Evolutionary conservation across 2,113 vertebrate genomes (phyloP).

Genomic region (Pterophyllum scalare): DNA sequence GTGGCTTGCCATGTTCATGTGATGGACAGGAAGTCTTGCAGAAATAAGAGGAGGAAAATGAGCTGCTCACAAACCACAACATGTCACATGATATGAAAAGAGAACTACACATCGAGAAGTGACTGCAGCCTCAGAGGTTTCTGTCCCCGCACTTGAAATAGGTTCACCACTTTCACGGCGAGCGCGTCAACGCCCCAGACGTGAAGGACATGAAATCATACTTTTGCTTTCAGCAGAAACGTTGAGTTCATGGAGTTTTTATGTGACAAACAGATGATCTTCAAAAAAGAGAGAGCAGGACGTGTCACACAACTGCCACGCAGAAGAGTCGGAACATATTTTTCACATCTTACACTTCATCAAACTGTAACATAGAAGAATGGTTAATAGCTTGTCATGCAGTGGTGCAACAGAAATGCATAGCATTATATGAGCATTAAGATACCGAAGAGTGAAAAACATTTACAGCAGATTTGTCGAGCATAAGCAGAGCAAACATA

Average conservation of each 20-base stretch:
- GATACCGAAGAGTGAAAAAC: not conserved
- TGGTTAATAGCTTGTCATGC: not conserved
- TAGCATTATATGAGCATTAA: not conserved
- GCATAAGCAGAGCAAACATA: constrained; percentile 19
- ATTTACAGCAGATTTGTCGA: constrained; percentile 52
- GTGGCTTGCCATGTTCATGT: constrained; percentile 54
- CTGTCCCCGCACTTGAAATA: constrained; percentile 47
- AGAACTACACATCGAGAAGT: constrained; percentile 62
- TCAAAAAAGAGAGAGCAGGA: not conserved
- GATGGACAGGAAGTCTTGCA: constrained; percentile 78
- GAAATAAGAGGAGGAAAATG: constrained; percentile 67
- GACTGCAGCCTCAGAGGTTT: constrained; percentile 57
- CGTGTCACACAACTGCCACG: not conserved
- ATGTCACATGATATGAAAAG: constrained; percentile 79
- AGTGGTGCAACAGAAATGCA: constrained; percentile 31
- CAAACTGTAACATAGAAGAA: not conserved
- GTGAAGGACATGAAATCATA: not conserved
- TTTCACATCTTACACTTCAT: not conserved
- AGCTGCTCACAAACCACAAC: constrained; percentile 73
- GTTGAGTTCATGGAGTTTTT: not conserved
- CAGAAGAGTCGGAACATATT: not conserved
- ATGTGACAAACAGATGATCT: not conserved
- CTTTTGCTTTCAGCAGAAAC: constrained; percentile 19
- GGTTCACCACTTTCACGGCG: constrained; percentile 38
- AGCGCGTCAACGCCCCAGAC: not conserved